These are phyloP conservation scores for Anthonomus grandis DNA, from an alignment of 1,140 invertebrate genomes.

Conservation along the genomic window DNA sequence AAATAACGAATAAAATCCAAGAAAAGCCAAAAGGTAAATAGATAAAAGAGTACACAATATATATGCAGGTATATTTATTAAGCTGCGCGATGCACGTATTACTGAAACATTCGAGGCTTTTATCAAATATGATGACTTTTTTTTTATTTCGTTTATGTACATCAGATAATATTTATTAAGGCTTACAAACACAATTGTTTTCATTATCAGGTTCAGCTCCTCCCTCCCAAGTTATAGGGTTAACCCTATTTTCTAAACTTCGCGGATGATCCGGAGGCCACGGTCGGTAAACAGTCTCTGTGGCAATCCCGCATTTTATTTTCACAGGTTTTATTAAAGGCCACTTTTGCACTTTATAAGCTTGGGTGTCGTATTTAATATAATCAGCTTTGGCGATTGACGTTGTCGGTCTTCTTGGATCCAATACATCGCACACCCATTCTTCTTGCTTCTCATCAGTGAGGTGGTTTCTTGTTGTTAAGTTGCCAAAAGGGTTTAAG, in stretches of 20 bases:
- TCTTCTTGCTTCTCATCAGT: slow-evolving; percentile 1
- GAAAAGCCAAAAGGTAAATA: too few species aligned
- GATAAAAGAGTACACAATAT: too few species aligned
- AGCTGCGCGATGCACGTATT: too few species aligned
- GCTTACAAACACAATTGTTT: slow-evolving; percentile 8
- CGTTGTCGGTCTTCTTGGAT: slow-evolving; percentile 12
- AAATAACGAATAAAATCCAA: too few species aligned
- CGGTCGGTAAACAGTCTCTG: slow-evolving; percentile 2
- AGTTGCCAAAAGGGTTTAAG: slow-evolving; percentile 15
- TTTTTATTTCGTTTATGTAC: too few species aligned
- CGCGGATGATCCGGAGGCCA: slow-evolving; percentile 9
- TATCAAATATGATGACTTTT: too few species aligned
- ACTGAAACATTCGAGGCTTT: too few species aligned
- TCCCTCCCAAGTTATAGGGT: slow-evolving; percentile 18
- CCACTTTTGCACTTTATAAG: slow-evolving; percentile 4
- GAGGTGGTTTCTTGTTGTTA: not conserved
- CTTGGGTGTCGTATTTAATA: slow-evolving; percentile 1
- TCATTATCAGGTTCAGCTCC: not conserved
- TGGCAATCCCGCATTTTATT: not conserved
- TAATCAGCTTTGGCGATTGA: slow-evolving; percentile 11
- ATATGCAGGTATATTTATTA: too few species aligned
- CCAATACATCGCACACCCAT: slow-evolving; percentile 18
- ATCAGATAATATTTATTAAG: too few species aligned
- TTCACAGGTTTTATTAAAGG: not conserved
- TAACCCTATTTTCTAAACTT: not conserved